Base-by-base conservation (phyloP, 2,797 vertebrate genomes). In the Ambastaia sidthimunki region DNA sequence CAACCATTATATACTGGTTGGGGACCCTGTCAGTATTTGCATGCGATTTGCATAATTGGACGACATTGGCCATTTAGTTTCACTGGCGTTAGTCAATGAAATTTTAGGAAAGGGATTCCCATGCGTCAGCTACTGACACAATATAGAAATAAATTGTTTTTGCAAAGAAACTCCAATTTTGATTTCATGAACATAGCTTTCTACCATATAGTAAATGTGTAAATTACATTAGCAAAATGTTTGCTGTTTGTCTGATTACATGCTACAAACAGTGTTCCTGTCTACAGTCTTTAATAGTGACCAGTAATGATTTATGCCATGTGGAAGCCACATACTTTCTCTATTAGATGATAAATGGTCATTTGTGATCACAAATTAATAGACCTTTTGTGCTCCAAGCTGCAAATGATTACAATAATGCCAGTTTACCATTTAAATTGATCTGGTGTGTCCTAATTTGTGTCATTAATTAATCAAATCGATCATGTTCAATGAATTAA, bases 381-480 rank as follows among this genome's bases (percentile, higher is more conserved):
- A 52, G 0, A 71, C 78, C 80, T 74, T 79, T 76, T 86, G 59
- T 74, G 85, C 62, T 28, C 66, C 74, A 55, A 31, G 55, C 48
- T 21, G 65, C 71, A 79, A 83, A 77, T 81, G 71, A 79, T 71
- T 89, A 85, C 76, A 82, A 83, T 66, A 19, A 73, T 80, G 73
- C 31, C 72, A 60, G 80, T 74, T 80, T 83, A 52, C 60, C 72
- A 80, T 60, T 78, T 73, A 84, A 86, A 87, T 86, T 86, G 63
- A 85, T 85, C 72, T 84, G 85, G 83, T 78, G 55, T 76, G 18
- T 83, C 47, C 60, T 87, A 82, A 83, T 84, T 85, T 80, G 65
- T 82, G 80, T 71, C 74, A 83, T 74, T 84, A 87, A 44, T 85
- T 79, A 89, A 72, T 78, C 3, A 83, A 85, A 83, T 84, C 54